These are phyloP conservation scores for Rhogogaster chlorosoma DNA, from an alignment of 2,888 invertebrate genomes.

Conservation along the genomic window DNA sequence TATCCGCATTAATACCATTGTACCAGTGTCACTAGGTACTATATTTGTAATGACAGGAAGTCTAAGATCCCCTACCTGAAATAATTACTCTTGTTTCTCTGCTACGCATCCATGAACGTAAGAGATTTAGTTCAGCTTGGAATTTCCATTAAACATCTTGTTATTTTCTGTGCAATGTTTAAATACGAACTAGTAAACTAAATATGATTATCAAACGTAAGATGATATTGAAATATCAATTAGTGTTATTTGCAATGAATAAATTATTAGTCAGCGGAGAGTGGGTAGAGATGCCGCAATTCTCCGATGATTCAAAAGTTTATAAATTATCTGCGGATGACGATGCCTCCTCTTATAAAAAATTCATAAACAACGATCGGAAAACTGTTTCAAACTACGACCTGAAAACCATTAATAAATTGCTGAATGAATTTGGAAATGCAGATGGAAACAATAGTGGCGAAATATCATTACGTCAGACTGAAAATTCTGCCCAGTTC, in stretches of 20 bases:
- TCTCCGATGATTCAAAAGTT: constrained; percentile 70
- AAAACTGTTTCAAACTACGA: constrained; percentile 13
- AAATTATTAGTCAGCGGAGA: constrained; percentile 57
- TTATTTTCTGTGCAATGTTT: not conserved
- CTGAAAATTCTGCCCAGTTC: not conserved
- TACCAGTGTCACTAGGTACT: not conserved
- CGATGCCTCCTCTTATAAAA: constrained; percentile 45
- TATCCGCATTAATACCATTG: not conserved
- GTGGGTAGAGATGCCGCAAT: constrained; percentile 75
- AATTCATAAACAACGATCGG: constrained; percentile 33
- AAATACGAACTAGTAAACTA: not conserved
- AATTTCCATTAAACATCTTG: not conserved
- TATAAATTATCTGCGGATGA: constrained; percentile 64
- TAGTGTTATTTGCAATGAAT: not conserved
- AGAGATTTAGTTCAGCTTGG: constrained; percentile 20
- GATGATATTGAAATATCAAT: constrained; percentile 23
- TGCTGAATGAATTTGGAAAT: constrained; percentile 9
- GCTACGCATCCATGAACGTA: constrained; percentile 37
- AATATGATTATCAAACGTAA: not conserved
- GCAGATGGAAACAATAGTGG: not conserved
- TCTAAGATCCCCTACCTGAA: constrained; percentile 64
- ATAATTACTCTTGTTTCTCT: constrained; percentile 66
- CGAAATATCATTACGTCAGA: not conserved
- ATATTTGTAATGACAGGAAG: constrained; percentile 34
- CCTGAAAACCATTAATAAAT: not conserved